Evolutionary conservation across 2,888 invertebrate species (phyloP), one percentile per base, ranked within the genome.

Genomic region (Zele albiditarsus): DNA sequence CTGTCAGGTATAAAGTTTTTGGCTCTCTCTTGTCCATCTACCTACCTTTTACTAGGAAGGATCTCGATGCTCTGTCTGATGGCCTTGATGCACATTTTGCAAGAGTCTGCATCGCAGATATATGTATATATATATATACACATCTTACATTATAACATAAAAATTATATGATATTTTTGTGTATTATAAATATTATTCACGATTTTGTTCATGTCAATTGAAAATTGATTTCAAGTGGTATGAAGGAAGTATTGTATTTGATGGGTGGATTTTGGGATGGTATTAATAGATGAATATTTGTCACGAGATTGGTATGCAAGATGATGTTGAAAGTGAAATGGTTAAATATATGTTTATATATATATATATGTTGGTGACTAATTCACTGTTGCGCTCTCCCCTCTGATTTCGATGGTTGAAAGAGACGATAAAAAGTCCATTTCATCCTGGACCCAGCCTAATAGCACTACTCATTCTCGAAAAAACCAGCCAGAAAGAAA

Each of bases 1-100:
- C 82, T 84, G 85, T 84, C 86, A 84, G 83, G 83, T 82, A 84
- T 84, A 33, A 53, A 53, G 28, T 84, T 86, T 85, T 85, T 81
- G 82, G 80, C 78, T 80, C 80, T 62, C 57, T 33, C 53, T 2
- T 16, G 14, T 46, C 46, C 46, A 16, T 53, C 25, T 28, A 49
- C 53, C 68, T 53, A 53, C 53, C 67, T 80, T 82, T 80, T 82
- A 81, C 81, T 80, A 83, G 79, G 80, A 77, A 79, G 80, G 79
- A 75, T 38, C 75, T 63, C 71, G 73, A 77, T 79, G 76, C 78
- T 82, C 78, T 75, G 82, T 84, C 80, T 77, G 76, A 75, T 84
- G 82, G 82, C 83, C 83, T 84, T 83, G 84, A 83, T 82, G 82
- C 81, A 80, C 79, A 78, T 79, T 80, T 77, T 68, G 33, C 33